phyloP scores from a whole-genome alignment of 2,797 vertebrate genomes.

The Rhinophrynus dorsalis region DNA sequence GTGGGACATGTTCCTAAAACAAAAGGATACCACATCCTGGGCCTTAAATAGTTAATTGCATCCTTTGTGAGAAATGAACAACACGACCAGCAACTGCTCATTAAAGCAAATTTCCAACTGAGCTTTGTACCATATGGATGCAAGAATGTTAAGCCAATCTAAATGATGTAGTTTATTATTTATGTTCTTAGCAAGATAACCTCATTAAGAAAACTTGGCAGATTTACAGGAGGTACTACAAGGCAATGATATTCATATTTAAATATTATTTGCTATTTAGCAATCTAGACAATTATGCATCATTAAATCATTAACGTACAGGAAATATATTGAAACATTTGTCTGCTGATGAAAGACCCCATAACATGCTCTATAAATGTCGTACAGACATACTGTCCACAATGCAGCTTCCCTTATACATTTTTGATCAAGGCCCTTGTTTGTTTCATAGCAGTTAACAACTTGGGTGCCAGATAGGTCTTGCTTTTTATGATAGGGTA shows the following conservation, averaged over 20 bases:
- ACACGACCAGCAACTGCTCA: slow-evolving; percentile 30
- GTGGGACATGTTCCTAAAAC: not conserved
- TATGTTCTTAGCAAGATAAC: slow-evolving; percentile 13
- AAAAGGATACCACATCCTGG: slow-evolving; percentile 6
- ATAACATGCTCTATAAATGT: not conserved
- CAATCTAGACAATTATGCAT: not conserved
- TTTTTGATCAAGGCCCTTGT: slow-evolving; percentile 3
- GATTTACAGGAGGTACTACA: not conserved
- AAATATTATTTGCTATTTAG: slow-evolving; percentile 5
- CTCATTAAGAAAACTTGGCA: slow-evolving; percentile 5
- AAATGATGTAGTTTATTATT: slow-evolving; percentile 43
- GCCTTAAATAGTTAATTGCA: slow-evolving; percentile 28
- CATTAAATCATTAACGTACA: not conserved
- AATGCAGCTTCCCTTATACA: not conserved
- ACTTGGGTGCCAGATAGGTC: no score
- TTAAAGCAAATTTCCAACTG: slow-evolving; percentile 33
- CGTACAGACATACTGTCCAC: not conserved
- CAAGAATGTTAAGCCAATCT: not conserved
- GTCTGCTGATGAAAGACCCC: not conserved
- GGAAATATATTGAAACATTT: not conserved
- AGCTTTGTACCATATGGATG: slow-evolving; percentile 21
- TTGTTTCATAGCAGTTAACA: no score
- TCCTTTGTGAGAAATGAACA: slow-evolving; percentile 35
- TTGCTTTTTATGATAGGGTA: no score
- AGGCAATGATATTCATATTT: not conserved